Percentiles rank a stretch among this genome's conserved stretches.
Conservation (phyloP, 2,113 vertebrate species). For the Leptosomus discolor region DNA sequence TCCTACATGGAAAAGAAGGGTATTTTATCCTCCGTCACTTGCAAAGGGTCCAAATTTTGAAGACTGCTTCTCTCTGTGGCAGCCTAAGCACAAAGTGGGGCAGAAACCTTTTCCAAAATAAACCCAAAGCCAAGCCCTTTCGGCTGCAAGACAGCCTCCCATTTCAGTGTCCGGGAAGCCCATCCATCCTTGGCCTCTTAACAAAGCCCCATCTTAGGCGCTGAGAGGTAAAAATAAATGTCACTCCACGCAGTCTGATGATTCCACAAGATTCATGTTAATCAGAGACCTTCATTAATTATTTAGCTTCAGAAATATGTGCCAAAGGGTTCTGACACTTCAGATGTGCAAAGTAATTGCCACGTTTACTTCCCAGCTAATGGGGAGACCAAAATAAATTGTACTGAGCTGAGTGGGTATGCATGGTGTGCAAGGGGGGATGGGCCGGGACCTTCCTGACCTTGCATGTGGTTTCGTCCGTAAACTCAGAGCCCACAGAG, state of each 20-base stretch:
- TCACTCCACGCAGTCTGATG: background rate
- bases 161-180: background rate
- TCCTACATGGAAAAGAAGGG: background rate
- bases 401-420: background rate
- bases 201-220: background rate
- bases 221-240: background rate
- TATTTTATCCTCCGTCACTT: background rate
- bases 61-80: background rate
- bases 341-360: background rate
- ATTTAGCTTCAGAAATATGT: background rate
- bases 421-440: background rate
- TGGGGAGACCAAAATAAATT: background rate
- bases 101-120: background rate
- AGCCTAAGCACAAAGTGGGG: background rate
- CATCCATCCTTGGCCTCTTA: background rate
- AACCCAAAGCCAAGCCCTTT: background rate
- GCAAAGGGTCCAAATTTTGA: background rate
- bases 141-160: background rate
- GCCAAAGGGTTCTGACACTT: background rate
- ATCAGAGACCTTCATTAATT: constrained; percentile 26
- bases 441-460: background rate
- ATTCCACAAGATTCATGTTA: background rate
- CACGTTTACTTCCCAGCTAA: background rate
- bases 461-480: background rate
- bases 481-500: background rate